These are phyloP conservation scores for Morpho achilles DNA, from an alignment of 2,888 invertebrate genomes.

Conservation along the genomic window DNA sequence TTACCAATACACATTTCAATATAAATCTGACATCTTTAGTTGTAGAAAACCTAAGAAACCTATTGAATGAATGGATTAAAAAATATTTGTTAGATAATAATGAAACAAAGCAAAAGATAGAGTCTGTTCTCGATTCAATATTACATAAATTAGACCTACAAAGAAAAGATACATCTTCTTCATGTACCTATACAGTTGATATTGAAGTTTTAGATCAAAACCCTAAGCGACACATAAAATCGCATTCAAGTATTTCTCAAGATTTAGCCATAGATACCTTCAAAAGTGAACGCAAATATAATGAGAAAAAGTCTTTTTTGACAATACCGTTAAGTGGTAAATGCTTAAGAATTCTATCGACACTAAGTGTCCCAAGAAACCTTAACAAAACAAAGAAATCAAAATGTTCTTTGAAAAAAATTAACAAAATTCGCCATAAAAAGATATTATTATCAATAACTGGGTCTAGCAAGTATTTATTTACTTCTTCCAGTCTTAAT, in stretches of 20 bases:
- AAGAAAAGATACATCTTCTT: conserved; percentile 35
- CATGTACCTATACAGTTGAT: conserved; percentile 48
- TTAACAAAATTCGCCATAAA: conserved; percentile 33
- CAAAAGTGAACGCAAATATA: neutral
- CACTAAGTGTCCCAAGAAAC: conserved; percentile 58
- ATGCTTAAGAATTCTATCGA: conserved; percentile 51
- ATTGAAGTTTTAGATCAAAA: conserved; percentile 41
- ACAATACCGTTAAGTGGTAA: conserved; percentile 45
- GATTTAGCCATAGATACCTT: neutral
- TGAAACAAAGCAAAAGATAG: conserved; percentile 45
- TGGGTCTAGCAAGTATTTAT: conserved; percentile 29
- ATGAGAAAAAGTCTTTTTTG: conserved; percentile 29
- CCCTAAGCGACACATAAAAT: conserved; percentile 20
- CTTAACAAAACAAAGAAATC: conserved; percentile 31
- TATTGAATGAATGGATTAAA: conserved; percentile 52
- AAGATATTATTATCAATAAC: conserved; percentile 35
- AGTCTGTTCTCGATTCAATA: conserved; percentile 48
- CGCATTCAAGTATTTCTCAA: neutral
- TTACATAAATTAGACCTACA: conserved; percentile 40
- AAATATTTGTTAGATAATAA: conserved; percentile 46
- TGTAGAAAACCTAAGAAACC: conserved; percentile 50
- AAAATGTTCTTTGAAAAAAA: conserved; percentile 26
- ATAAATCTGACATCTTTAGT: conserved; percentile 47
- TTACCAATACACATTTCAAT: conserved; percentile 26
- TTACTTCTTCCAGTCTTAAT: conserved; percentile 43